phyloP scores from a whole-genome alignment of 2,888 invertebrate species.

The Cosmia trapezina region DNA sequence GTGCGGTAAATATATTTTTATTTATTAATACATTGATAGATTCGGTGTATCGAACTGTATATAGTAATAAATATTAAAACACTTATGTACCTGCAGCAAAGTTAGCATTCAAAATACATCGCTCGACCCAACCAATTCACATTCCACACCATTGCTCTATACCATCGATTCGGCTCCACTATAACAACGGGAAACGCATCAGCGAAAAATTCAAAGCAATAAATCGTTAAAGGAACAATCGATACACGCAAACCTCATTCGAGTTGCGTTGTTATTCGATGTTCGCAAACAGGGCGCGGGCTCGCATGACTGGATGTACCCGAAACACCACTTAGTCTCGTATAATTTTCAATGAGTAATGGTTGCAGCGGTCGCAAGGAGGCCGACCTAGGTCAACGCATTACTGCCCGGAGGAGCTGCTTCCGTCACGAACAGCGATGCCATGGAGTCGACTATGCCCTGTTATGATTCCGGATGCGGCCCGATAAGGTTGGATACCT shows the following conservation, averaged over 20 bases:
- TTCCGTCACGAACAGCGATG: constrained; percentile 74
- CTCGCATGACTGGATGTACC: constrained; percentile 82
- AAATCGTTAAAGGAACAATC: constrained; percentile 75
- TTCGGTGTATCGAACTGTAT: not conserved
- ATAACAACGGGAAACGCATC: constrained; percentile 71
- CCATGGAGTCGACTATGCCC: constrained; percentile 65
- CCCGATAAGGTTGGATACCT: constrained; percentile 56
- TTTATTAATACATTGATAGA: not conserved
- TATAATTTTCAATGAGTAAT: constrained; percentile 89
- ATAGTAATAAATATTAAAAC: not conserved
- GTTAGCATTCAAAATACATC: constrained; percentile 31
- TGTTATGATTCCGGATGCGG: constrained; percentile 66
- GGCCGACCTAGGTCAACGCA: constrained; percentile 86
- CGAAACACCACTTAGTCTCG: constrained; percentile 88
- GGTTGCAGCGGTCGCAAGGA: constrained; percentile 75
- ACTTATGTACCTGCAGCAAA: constrained; percentile 3
- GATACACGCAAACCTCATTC: constrained; percentile 71
- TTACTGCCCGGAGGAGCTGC: constrained; percentile 78
- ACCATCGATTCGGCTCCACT: constrained; percentile 47
- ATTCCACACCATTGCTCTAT: constrained; percentile 54
- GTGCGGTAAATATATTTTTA: not conserved
- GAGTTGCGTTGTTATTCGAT: constrained; percentile 68
- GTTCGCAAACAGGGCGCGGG: constrained; percentile 65
- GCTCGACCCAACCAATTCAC: constrained; percentile 37
- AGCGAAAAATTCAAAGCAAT: constrained; percentile 73